Percentiles rank a stretch among this genome's conserved stretches.
Evolutionary conservation across 2,888 invertebrate species (phyloP).

Genomic region (Leptinotarsa haldemani): DNA sequence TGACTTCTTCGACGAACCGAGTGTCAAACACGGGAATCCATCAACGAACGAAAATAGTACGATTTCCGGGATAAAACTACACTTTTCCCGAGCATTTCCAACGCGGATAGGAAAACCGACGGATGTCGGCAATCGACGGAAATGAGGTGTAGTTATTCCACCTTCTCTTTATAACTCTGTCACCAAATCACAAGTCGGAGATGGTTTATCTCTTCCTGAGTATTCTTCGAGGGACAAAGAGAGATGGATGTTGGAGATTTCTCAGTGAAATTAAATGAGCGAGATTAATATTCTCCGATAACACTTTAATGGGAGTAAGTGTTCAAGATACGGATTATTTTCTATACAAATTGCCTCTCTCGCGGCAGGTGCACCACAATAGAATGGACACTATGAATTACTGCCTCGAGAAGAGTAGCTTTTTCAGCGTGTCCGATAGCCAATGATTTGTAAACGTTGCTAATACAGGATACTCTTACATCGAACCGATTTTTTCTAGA

Average conservation of each 20-base stretch:
- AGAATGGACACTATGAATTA: constrained; percentile 28
- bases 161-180: constrained; percentile 49
- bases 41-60: constrained; percentile 39
- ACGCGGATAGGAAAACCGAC: constrained; percentile 33
- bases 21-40: constrained; percentile 32
- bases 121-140: constrained; percentile 41
- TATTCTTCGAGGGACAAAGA: constrained; percentile 29
- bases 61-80: constrained; percentile 36
- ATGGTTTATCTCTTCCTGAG: constrained; percentile 51
- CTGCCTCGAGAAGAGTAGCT: constrained; percentile 18
- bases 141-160: constrained; percentile 40
- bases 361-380: constrained; percentile 30
- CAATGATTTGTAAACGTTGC: constrained; percentile 25
- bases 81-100: constrained; percentile 27
- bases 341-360: constrained; percentile 28
- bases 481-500: too few species aligned
- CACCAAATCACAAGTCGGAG: constrained; percentile 45
- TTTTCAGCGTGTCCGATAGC: not conserved
- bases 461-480: not conserved
- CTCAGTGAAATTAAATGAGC: constrained; percentile 29
- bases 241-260: constrained; percentile 22
- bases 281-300: constrained; percentile 25
- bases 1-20: constrained; percentile 19
- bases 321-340: constrained; percentile 27
- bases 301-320: constrained; percentile 21